These are phyloP conservation scores for Panorpa germanica DNA, from an alignment of 2,888 invertebrate genomes.

Conservation along the genomic window DNA sequence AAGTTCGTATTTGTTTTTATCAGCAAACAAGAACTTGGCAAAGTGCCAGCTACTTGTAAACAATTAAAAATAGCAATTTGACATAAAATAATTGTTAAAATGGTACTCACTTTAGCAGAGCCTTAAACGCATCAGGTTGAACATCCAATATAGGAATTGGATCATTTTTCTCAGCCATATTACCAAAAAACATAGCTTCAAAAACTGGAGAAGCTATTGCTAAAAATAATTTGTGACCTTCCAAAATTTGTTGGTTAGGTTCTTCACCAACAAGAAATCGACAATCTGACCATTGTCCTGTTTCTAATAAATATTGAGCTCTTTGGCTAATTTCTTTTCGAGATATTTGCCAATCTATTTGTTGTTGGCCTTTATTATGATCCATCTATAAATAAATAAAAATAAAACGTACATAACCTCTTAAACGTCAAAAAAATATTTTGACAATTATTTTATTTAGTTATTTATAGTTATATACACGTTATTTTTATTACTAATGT, in stretches of 20 bases:
- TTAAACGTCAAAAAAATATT: too few species aligned
- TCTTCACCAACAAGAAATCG: conserved; percentile 64
- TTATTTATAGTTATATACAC: too few species aligned
- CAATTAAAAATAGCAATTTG: neutral
- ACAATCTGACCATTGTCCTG: conserved; percentile 70
- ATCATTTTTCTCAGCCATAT: conserved; percentile 58
- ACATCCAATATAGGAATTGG: conserved; percentile 69
- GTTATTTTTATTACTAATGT: too few species aligned
- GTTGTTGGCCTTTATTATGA: too few species aligned
- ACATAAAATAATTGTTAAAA: neutral
- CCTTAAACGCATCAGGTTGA: conserved; percentile 70
- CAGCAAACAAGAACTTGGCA: too few species aligned
- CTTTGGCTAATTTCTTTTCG: conserved; percentile 52
- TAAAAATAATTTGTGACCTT: conserved; percentile 60
- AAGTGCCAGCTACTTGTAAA: conserved; percentile 2
- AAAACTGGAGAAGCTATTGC: conserved; percentile 81
- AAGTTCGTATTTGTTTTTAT: too few species aligned
- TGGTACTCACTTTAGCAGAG: conserved; percentile 47
- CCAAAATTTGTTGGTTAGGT: conserved; percentile 50
- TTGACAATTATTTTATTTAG: too few species aligned
- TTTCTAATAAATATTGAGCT: conserved; percentile 53
- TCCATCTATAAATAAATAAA: too few species aligned
- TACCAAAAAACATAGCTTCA: conserved; percentile 75
- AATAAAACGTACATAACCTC: too few species aligned
- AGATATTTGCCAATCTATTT: conserved; percentile 59